Conservation (phyloP, 1,140 invertebrate species). For the Bombus soroeensis region DNA sequence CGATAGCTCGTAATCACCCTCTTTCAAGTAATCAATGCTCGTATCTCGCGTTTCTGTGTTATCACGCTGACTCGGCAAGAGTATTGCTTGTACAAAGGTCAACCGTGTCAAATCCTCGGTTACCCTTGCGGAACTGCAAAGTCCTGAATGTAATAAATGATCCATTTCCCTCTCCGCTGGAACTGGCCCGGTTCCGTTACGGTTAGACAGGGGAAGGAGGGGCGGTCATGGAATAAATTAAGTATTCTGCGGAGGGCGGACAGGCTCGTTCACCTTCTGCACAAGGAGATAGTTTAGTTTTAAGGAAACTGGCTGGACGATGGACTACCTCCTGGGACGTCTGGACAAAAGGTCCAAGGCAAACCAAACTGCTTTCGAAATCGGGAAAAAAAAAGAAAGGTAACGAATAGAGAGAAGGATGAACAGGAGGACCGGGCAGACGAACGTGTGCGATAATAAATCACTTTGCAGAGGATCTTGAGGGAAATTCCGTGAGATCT, state of each 20-base stretch:
- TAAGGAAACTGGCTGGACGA: constrained; percentile 59
- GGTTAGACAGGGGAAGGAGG: constrained; percentile 1
- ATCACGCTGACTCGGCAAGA: constrained; percentile 28
- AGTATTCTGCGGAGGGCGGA: constrained; percentile 63
- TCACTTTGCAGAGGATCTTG: constrained; percentile 66
- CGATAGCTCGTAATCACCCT: constrained; percentile 12
- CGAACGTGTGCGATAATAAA: constrained; percentile 68
- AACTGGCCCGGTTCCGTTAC: constrained; percentile 3
- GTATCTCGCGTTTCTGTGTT: background rate
- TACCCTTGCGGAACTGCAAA: constrained; percentile 37
- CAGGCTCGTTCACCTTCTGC: constrained; percentile 56
- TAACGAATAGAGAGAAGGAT: background rate
- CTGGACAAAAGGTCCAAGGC: constrained; percentile 57
- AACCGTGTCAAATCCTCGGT: constrained; percentile 14
- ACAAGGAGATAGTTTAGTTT: constrained; percentile 61
- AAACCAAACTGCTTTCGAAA: constrained; percentile 55
- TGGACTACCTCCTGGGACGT: constrained; percentile 59
- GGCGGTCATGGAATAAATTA: constrained; percentile 76
- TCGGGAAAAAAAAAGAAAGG: constrained; percentile 30
- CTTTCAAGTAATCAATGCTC: background rate
- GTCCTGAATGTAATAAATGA: constrained; percentile 42
- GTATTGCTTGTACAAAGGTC: constrained; percentile 30
- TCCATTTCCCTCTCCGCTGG: background rate
- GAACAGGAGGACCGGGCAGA: constrained; percentile 37
- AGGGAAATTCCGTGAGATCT: constrained; percentile 69